Conservation (phyloP, 2,113 vertebrate genomes). For the Hippocampus guttulatus region DNA sequence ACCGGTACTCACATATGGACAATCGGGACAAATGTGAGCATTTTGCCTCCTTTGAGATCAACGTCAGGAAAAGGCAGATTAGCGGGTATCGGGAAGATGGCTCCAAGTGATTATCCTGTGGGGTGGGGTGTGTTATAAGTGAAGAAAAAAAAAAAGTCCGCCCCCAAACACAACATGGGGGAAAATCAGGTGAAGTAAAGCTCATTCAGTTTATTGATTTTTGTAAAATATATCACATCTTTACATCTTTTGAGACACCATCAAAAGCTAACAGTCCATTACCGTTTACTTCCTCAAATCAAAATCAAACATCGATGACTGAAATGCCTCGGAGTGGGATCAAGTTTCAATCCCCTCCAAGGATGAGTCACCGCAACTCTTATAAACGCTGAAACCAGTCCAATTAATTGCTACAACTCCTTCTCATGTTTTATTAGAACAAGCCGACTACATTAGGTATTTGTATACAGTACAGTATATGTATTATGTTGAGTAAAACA, state of each 20-base stretch:
- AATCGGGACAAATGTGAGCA: too few relatives aligned
- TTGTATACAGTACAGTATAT: slow-evolving; percentile 46
- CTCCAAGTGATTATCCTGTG: too few relatives aligned
- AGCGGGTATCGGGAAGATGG: too few relatives aligned
- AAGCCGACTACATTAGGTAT: slow-evolving; percentile 35
- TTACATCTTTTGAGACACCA: slow-evolving; percentile 55
- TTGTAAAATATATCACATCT: slow-evolving; percentile 73
- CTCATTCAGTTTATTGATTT: slow-evolving; percentile 70
- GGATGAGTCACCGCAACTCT: not conserved
- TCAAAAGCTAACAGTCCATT: slow-evolving; percentile 57
- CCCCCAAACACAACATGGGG: slow-evolving; percentile 15
- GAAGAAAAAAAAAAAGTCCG: not conserved
- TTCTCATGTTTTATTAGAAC: slow-evolving; percentile 10
- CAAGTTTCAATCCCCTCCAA: slow-evolving; percentile 6
- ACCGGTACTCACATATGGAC: too few relatives aligned
- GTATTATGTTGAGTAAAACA: slow-evolving; percentile 49
- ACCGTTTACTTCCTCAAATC: slow-evolving; percentile 35
- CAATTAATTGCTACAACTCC: slow-evolving; percentile 36
- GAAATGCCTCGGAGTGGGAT: slow-evolving; percentile 27
- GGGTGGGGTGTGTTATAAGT: too few relatives aligned
- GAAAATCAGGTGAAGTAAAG: slow-evolving; percentile 49
- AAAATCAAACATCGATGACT: slow-evolving; percentile 33
- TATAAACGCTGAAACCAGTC: slow-evolving; percentile 18
- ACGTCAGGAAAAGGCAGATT: too few relatives aligned
- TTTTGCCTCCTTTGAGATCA: too few relatives aligned